Evolutionary conservation across 2,888 invertebrate species (phyloP), one percentile per base, ranked within the genome.

Genomic region (Stenoptilia bipunctidactyla): DNA sequence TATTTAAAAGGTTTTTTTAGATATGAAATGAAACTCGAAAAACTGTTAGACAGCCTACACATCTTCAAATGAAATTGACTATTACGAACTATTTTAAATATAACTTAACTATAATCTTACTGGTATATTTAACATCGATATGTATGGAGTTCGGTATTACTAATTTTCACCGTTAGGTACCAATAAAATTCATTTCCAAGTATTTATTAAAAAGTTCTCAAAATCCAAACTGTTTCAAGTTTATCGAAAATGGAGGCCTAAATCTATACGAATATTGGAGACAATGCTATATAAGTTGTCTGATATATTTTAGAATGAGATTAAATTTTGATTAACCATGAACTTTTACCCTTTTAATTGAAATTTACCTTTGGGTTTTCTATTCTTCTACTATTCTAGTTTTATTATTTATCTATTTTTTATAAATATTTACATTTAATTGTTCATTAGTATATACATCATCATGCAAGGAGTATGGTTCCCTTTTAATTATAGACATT

Each of bases 401-500:
- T n/a, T 45, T 52, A 47, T 59, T 55, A 52, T 50, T 51, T 53
- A 47, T 46, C 57, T 61, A 56, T 42, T 62, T 55, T 42, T 53
- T 71, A 75, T 79, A 53, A 75, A 76, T 75, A 77, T 38, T 36
- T 41, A 49, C 59, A 56, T 57, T 55, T 62, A 64, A 58, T 59
- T 61, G 61, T 55, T 56, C 44, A 53, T 53, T 41, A n/a, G n/a
- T 82, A 77, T 79, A 42, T 77, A 82, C 69, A 72, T 45, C 51
- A 51, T 62, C 66, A 70, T 84, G 84, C 84, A 84, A 85, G 85
- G 84, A 84, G 75, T 85, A 62, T 55, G 84, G 84, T 85, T 84
- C 85, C 84, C 70, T 67, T 63, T 51, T 76, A 72, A 79, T 53
- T 82, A 82, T 76, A 52, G 61, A 40, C 27, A 40, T 27, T 56